Base-by-base conservation (phyloP, 2,113 vertebrate genomes). In the Dasypus novemcinctus region DNA sequence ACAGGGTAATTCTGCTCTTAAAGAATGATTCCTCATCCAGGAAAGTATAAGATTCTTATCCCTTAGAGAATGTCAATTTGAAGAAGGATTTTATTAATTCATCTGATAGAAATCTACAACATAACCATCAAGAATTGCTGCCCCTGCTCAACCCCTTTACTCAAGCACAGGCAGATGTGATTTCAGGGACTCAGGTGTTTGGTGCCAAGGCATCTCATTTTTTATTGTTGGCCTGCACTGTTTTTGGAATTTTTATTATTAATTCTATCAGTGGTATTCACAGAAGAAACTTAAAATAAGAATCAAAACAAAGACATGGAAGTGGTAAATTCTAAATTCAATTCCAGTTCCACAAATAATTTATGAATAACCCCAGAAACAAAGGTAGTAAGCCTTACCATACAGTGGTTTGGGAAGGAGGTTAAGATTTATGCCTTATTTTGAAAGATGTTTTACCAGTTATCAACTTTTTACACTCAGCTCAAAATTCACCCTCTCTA, bases 291-390 rank as follows among this genome's bases (percentile, higher is more conserved):
- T 59, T 66, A 23, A 54, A 64, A 27, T 38, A 93, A 79, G 31
- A 95, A 66, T 81, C 54, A 25, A 33, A 80, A 86, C 46, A 80
- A 46, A 93, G 36, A 86, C 23, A 66, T 17, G 21, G 20, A 86
- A 90, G 59, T 46, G 49, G 25, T 38, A 93, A 41, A 64, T 87
- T 90, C 33, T 94, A 82, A 75, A 86, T 89, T 94, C 82, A 63
- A 38, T 82, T 89, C 36, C 33, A 64, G 20, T 82, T 86, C 81
- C 31, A 38, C 21, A 68, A 80, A 29, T 85, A 93, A 85, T 72
- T 54, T 72, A 38, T 66, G 74, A 81, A n/a, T 94, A 80, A 69
- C 46, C 36, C 27, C 59, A 90, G 61, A 94, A 95, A 80, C 52
- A 7, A 69, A 91, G 64, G 72, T 76, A 82, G 54, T 36, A 72